phyloP scores from a whole-genome alignment of 2,113 vertebrate species.

The Smithornis capensis region DNA sequence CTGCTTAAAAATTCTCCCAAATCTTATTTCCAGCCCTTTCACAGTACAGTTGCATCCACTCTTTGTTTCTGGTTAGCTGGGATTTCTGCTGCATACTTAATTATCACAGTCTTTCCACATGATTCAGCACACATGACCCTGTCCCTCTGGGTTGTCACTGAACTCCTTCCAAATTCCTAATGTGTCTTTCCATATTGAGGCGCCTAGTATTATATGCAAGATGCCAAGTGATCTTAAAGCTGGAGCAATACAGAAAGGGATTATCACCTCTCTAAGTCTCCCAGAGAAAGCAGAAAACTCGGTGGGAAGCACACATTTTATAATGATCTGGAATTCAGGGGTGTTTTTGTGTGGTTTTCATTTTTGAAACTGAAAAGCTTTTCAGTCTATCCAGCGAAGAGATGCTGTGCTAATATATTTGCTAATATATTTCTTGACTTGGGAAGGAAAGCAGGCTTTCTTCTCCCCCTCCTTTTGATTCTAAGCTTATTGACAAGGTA shows the following conservation, averaged over 20 bases:
- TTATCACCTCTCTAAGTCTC: constrained; percentile 28
- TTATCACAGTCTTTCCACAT: constrained; percentile 49
- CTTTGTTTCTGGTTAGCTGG: constrained; percentile 35
- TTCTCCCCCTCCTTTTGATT: constrained; percentile 23
- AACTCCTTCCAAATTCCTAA: constrained; percentile 59
- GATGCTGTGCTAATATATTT: neutral
- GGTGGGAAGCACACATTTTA: neutral
- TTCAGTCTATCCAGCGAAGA: neutral
- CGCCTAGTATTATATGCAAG: neutral
- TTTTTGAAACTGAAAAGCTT: constrained; percentile 28
- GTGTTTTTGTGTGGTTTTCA: neutral
- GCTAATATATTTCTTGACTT: neutral
- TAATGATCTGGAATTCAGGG: neutral
- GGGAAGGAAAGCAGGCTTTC: neutral
- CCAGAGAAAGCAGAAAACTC: constrained; percentile 17
- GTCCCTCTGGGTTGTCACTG: constrained; percentile 10
- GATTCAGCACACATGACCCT: constrained; percentile 42
- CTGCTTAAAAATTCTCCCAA: constrained; percentile 17
- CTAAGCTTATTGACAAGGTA: constrained; percentile 65
- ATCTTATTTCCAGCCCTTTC: constrained; percentile 15
- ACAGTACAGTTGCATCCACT: neutral
- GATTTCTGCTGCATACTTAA: constrained; percentile 51
- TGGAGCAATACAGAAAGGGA: constrained; percentile 27
- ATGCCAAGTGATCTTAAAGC: constrained; percentile 43
- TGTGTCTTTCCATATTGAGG: constrained; percentile 46